phyloP scores from a whole-genome alignment of 2,113 vertebrate species.

The Xyliphius kryptos region DNA sequence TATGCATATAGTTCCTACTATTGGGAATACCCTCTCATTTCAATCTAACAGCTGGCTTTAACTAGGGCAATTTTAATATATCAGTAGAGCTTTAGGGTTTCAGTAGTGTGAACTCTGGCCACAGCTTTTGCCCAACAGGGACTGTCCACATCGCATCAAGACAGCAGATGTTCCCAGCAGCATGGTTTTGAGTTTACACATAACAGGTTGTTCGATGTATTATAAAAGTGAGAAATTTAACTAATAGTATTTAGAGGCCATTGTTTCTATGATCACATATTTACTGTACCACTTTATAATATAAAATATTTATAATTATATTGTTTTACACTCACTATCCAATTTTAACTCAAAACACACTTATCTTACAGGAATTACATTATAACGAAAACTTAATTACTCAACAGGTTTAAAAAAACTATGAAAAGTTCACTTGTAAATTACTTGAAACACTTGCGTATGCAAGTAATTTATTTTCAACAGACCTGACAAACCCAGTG shows the following conservation, averaged over 20 bases:
- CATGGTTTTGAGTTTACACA: not conserved
- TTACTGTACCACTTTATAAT: too few species aligned
- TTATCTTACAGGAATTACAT: not conserved
- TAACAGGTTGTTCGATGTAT: too few species aligned
- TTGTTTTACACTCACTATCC: too few species aligned
- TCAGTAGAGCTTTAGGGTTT: slow-evolving; percentile 24
- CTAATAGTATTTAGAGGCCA: too few species aligned
- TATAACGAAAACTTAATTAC: not conserved
- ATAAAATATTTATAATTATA: too few species aligned
- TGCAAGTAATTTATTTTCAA: slow-evolving; percentile 39
- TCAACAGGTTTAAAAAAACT: not conserved
- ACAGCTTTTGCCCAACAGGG: slow-evolving; percentile 24
- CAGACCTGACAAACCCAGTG: slow-evolving; percentile 26
- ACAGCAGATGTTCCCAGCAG: not conserved
- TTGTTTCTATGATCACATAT: too few species aligned
- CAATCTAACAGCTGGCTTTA: slow-evolving; percentile 29
- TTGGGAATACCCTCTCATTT: too few species aligned
- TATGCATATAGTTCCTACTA: too few species aligned
- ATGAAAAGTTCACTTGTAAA: slow-evolving; percentile 6
- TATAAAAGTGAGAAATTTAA: too few species aligned
- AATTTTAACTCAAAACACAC: not conserved
- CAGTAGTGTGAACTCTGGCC: slow-evolving; percentile 4
- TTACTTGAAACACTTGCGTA: not conserved
- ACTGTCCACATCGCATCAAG: slow-evolving; percentile 15
- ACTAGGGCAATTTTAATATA: slow-evolving; percentile 22